A percentile compares a stretch with the other conserved stretches of the same genome.
phyloP scores from a whole-genome alignment of 2,888 invertebrate species.

The Siphonodentalium dalli region DNA sequence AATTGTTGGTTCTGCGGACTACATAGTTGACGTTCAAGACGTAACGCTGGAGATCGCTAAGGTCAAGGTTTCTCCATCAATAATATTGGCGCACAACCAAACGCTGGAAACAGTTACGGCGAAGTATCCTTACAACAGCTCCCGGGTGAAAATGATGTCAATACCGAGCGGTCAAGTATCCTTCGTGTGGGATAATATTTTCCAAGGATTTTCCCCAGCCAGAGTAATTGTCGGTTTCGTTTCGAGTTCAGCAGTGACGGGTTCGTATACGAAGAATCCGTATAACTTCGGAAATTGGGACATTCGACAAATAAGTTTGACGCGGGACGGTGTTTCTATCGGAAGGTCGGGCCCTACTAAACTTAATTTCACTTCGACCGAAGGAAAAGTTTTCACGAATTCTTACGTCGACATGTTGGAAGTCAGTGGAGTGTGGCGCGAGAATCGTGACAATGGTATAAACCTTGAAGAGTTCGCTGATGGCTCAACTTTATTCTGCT shows the following conservation, averaged over 20 bases:
- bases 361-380: conserved; percentile 1
- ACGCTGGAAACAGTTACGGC: conserved; percentile 6
- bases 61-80: conserved; percentile 14
- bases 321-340: conserved; percentile 8
- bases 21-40: conserved; percentile 14
- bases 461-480: not conserved
- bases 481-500: not conserved
- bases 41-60: conserved; percentile 13
- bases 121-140: conserved; percentile 11
- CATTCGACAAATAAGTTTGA: conserved; percentile 11
- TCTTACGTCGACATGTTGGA: not conserved
- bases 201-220: conserved; percentile 13
- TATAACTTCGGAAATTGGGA: conserved; percentile 13
- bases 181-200: conserved; percentile 16
- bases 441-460: not conserved
- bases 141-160: conserved; percentile 7
- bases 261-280: conserved; percentile 8
- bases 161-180: conserved; percentile 16
- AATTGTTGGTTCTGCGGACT: conserved; percentile 2
- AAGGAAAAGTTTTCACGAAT: conserved; percentile 6
- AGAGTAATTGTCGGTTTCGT: conserved; percentile 18
- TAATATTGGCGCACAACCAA: conserved; percentile 12
- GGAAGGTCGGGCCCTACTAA: conserved; percentile 13
- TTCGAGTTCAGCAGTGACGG: conserved; percentile 16
- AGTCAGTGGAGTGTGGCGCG: not conserved